Base-by-base conservation (phyloP, 2,888 invertebrate genomes). In the Priocnemis perturbator region DNA sequence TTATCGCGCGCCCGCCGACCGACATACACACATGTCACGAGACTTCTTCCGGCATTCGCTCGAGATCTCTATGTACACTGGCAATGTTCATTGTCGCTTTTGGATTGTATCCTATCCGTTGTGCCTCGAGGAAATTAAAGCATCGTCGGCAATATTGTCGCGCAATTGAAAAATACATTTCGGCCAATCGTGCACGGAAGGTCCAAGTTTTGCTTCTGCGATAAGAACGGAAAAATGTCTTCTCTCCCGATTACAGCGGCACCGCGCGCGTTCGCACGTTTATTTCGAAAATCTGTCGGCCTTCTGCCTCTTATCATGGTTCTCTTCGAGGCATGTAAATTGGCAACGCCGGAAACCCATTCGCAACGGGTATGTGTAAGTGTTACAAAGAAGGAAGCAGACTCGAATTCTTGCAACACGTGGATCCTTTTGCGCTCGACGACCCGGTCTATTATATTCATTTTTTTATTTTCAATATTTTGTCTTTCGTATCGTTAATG, bases 401-500 rank as follows among this genome's bases (percentile, higher is more conserved):
- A 52, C 23, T 47, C 7, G 26, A 55, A 60, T 58, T 47, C 44
- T 63, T 71, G 81, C 81, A 78, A 80, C 81, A 78, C 79, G 81
- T 81, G 78, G 81, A 79, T 76, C 78, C 76, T 81, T 74, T 76
- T 74, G 76, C 76, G 75, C 69, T 71, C 77, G 69, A 71, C 81
- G 78, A 78, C 79, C 81, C 82, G 77, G 71, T 74, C 78, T 81
- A 81, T 75, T 37, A 37, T 37, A 37, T 37, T 37, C 37, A 37
- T 37, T 37, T 37, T 37, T 37, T 37, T 37, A 7, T 73, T 78
- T 76, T 81, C 81, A 82, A 81, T 78, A 80, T 74, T 75, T 81
- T 81, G 74, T 81, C 78, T 77, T 78, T 77, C 79, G 76, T 76
- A 65, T 69, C 60, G 48, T 65, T 69, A 62, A 76, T 64, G 50